Evolutionary conservation across 2,888 invertebrate species (phyloP).

Genomic region (Chirona hameri): DNA sequence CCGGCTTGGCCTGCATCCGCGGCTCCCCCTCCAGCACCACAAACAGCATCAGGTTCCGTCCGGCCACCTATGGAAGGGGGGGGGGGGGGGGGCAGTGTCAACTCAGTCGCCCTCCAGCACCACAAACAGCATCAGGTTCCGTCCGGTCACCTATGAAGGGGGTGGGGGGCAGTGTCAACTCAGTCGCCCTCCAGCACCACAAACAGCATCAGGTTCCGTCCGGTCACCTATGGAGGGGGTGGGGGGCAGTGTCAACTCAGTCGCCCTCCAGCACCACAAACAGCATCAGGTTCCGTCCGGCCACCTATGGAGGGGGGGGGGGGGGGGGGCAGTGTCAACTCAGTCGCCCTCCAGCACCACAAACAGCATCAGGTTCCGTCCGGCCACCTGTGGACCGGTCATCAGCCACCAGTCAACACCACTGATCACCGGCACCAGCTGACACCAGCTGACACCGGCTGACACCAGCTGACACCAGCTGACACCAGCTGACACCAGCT

Average conservation of each 20-base stretch:
- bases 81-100: neutral
- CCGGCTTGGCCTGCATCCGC: slow-evolving; percentile 79
- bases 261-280: too few species aligned
- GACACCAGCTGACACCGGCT: too few species aligned
- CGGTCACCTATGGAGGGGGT: too few species aligned
- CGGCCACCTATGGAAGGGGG: slow-evolving; percentile 57
- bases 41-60: slow-evolving; percentile 74
- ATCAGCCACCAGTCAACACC: too few species aligned
- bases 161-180: too few species aligned
- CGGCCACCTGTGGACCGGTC: neutral
- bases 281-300: too few species aligned
- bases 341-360: slow-evolving; percentile 5
- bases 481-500: too few species aligned
- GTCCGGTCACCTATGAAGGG: neutral
- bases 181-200: slow-evolving; percentile 14
- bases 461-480: too few species aligned
- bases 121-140: slow-evolving; percentile 29
- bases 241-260: too few species aligned
- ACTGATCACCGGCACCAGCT: too few species aligned
- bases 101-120: neutral
- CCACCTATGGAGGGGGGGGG: slow-evolving; percentile 51
- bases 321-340: too few species aligned
- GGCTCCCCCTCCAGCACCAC: slow-evolving; percentile 78
- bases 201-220: too few species aligned
- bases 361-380: slow-evolving; percentile 30